phyloP scores from a whole-genome alignment of 2,113 vertebrate species.

The Telmatochromis bifrenatus region DNA sequence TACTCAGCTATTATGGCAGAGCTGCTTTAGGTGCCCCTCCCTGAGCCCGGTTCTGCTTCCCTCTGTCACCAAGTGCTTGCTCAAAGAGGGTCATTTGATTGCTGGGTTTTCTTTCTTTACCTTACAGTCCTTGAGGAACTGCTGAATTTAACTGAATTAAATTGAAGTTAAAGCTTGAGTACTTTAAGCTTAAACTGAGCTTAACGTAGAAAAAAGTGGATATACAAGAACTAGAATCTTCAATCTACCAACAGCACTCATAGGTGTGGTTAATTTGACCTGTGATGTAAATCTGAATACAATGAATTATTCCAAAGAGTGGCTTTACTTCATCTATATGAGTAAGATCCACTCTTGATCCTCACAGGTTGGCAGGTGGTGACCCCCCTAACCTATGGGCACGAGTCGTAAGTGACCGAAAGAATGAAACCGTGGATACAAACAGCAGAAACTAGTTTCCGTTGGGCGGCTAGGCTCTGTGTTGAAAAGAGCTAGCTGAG shows the following conservation, averaged over 20 bases:
- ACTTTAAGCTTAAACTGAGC: background rate
- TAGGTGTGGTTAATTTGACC: background rate
- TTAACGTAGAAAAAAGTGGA: background rate
- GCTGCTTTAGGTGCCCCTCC: background rate
- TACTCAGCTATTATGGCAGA: background rate
- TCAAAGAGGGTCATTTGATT: fast-evolving
- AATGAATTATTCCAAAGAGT: background rate
- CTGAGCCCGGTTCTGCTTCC: background rate
- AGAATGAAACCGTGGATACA: fast-evolving
- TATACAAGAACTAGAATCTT: background rate
- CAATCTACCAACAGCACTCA: background rate
- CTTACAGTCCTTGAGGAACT: background rate
- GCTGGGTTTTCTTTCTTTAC: background rate
- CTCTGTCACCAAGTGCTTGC: fast-evolving
- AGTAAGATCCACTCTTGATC: fast-evolving
- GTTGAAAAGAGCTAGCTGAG: background rate
- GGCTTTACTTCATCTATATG: background rate
- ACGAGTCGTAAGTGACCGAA: fast-evolving
- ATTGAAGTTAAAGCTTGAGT: background rate
- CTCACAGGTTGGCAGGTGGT: background rate
- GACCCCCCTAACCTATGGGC: background rate
- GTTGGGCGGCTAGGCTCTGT: fast-evolving
- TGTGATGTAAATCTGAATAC: background rate
- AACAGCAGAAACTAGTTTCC: background rate
- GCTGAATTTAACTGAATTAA: background rate